phyloP scores from a whole-genome alignment of 2,113 vertebrate species.

The Calidris pygmaea region DNA sequence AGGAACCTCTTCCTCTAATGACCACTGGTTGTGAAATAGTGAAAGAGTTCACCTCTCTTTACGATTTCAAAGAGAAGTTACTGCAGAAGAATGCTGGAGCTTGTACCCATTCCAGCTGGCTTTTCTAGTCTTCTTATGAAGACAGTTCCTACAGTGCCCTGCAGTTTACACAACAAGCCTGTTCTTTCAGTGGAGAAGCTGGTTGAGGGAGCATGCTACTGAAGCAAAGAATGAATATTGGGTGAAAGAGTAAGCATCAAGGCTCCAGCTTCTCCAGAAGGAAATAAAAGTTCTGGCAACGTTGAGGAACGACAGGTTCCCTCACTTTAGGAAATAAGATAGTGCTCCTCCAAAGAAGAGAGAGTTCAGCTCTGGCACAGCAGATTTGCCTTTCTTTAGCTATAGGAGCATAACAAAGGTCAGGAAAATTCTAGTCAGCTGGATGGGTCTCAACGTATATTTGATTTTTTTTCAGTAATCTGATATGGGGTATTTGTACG shows the following conservation, averaged over 20 bases:
- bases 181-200: neutral
- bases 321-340: neutral
- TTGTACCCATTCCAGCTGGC: neutral
- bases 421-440: neutral
- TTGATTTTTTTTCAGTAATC: neutral
- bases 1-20: neutral
- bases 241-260: neutral
- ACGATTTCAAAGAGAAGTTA: neutral
- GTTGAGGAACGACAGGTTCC: neutral
- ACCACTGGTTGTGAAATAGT: neutral
- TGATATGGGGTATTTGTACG: neutral
- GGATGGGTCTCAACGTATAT: rapidly evolving
- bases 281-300: neutral
- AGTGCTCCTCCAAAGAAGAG: neutral
- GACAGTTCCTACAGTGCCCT: neutral
- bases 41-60: neutral
- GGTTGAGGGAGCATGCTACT: neutral
- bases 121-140: neutral
- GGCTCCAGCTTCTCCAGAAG: neutral
- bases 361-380: rapidly evolving
- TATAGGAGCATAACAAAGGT: neutral
- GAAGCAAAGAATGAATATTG: neutral
- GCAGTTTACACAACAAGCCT: neutral
- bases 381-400: neutral
- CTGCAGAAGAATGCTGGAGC: neutral